Evolutionary conservation across 1,140 invertebrate species (phyloP), one percentile per base, ranked within the genome.

Genomic region (Scylla paramamosain): DNA sequence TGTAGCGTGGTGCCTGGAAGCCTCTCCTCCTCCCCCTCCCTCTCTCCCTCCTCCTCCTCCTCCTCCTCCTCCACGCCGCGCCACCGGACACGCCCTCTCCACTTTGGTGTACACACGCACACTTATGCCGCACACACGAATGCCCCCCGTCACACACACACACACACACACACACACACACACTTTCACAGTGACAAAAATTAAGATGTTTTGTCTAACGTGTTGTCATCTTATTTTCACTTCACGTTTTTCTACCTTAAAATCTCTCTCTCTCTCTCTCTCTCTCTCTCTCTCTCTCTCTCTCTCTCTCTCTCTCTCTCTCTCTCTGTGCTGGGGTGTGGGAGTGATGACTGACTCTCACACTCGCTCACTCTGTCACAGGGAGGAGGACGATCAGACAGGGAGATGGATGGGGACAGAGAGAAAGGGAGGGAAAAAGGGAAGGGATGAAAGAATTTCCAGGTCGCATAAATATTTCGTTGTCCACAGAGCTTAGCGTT

Each of bases 181-280:
- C 52, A 59, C 52, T 14, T 14, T 14, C 52, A 59, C 52, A 12
- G 2, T 59, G 39, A 39, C 39, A 39, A 39, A 39, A 39, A 39
- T 39, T 39, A 39, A 39, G 39, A 6, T 39, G 39, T 39, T 39
- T 39, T 39, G 39, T 39, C 39, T 39, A 1, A 39, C 39, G 39
- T 39, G 39, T 39, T 39, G 7, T 84, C 25, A 84, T 32, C n/a
- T 25, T 84, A 84, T 84, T 28, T 39, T 32, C 83, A 84, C 10
- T 29, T 84, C 83, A 84, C 4, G 0, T 20, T 12, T 59, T 20
- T 59, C 89, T 90, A 10, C 25, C 89, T 90, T 90, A 32, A 25
- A 14, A 45, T 90, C 46, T 90, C 89, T 90, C 89, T 90, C 89
- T 90, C 89, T 90, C 89, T 90, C 89, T 90, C 89, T 89, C 89